Evolutionary conservation across 2,888 invertebrate genomes (phyloP).

Genomic region (Pristionchus arcanus): DNA sequence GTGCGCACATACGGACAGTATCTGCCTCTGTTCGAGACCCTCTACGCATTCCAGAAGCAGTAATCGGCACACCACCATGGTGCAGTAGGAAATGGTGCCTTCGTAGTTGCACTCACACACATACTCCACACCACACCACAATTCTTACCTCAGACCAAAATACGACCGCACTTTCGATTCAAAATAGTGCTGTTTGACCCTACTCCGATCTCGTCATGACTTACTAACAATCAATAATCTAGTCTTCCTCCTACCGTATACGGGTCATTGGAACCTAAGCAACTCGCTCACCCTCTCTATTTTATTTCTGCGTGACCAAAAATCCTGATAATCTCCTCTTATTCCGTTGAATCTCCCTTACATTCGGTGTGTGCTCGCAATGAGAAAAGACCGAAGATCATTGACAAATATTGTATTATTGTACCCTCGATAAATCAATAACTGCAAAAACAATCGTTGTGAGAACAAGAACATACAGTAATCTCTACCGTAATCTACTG

Average conservation of each 20-base stretch:
- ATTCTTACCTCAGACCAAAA: constrained; percentile 27
- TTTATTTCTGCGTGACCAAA: constrained; percentile 39
- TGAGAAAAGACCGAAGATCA: background rate
- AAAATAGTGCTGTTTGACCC: background rate
- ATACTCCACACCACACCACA: background rate
- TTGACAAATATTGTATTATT: constrained; percentile 2
- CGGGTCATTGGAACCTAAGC: background rate
- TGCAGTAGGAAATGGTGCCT: constrained; percentile 22
- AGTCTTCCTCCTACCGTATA: constrained; percentile 25
- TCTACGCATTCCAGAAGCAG: constrained; percentile 72
- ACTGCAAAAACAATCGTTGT: background rate
- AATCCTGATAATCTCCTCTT: background rate
- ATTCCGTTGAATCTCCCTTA: constrained; percentile 27
- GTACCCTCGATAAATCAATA: constrained; percentile 25
- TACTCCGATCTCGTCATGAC: constrained; percentile 11
- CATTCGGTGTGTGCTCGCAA: constrained; percentile 15
- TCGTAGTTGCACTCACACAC: constrained; percentile 11
- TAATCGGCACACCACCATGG: constrained; percentile 10
- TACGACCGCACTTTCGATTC: background rate
- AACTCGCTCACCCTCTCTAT: background rate
- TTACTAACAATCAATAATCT: constrained; percentile 36
- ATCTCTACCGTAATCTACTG: constrained; percentile 4
- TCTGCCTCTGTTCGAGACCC: constrained; percentile 71
- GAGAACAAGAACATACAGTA: background rate
- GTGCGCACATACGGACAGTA: constrained; percentile 67